A percentile compares a stretch with the other conserved stretches of the same genome.
Conservation (phyloP, 2,888 invertebrate species). For the Archips crataeganus region DNA sequence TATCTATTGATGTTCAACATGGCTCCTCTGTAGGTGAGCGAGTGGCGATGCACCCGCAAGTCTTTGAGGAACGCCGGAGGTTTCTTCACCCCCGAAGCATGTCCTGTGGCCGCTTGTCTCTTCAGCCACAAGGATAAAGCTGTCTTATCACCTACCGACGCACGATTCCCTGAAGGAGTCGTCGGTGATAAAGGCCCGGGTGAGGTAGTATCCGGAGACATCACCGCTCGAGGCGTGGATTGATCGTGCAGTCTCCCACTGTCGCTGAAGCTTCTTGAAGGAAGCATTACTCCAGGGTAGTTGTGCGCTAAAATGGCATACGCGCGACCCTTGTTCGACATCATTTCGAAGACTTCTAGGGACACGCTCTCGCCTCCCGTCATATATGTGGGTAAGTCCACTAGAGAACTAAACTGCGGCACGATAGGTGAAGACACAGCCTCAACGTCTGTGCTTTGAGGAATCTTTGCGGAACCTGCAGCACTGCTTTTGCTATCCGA, state of each 20-base stretch:
- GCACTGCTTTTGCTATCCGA: constrained; percentile 90
- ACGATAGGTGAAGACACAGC: constrained; percentile 69
- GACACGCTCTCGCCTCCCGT: constrained; percentile 92
- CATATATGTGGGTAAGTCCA: constrained; percentile 94
- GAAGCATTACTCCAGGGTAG: constrained; percentile 90
- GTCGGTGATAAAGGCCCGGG: constrained; percentile 66
- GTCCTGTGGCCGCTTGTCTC: constrained; percentile 70
- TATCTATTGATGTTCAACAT: constrained; percentile 94
- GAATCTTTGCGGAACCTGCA: constrained; percentile 82
- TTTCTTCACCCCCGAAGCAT: constrained; percentile 69
- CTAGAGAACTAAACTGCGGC: constrained; percentile 91
- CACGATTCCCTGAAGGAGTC: constrained; percentile 54
- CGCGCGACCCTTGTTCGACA: constrained; percentile 89
- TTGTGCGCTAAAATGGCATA: constrained; percentile 90
- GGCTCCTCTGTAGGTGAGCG: constrained; percentile 93
- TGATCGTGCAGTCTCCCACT: constrained; percentile 77
- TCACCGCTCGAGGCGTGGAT: constrained; percentile 67
- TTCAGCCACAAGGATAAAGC: constrained; percentile 86
- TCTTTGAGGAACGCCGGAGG: constrained; percentile 91
- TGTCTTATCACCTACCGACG: constrained; percentile 72
- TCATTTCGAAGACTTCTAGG: constrained; percentile 90
- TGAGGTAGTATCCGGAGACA: constrained; percentile 62
- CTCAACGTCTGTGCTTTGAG: constrained; percentile 66
- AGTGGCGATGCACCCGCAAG: constrained; percentile 90
- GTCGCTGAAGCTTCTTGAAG: constrained; percentile 91